Conservation (phyloP, 2,888 invertebrate genomes). For the Drosophila testacea region DNA sequence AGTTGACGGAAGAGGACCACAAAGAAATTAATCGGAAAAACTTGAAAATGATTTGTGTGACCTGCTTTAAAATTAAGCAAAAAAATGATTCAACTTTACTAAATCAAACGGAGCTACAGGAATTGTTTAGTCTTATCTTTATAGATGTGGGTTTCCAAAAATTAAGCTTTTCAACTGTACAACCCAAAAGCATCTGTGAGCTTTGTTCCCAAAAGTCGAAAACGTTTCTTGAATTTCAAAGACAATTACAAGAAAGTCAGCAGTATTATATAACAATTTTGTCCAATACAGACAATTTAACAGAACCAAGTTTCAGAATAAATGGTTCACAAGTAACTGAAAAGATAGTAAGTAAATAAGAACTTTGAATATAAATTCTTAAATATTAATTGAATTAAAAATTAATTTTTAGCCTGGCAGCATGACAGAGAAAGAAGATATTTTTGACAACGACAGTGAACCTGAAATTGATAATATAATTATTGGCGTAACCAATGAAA, state of each 20-base stretch:
- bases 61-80: conserved; percentile 38
- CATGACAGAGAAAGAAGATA: background rate
- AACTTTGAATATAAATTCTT: background rate
- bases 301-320: background rate
- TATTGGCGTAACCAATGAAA: background rate
- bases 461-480: conserved; percentile 10
- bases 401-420: conserved; percentile 1
- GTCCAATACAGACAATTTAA: background rate
- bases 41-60: conserved; percentile 30
- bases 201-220: conserved; percentile 34
- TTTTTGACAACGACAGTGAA: conserved; percentile 3
- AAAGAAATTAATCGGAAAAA: conserved; percentile 3
- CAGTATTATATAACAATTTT: conserved; percentile 37
- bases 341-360: conserved; percentile 10
- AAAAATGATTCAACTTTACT: background rate
- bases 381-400: background rate
- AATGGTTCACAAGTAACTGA: background rate
- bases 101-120: conserved; percentile 3
- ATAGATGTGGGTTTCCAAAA: conserved; percentile 1
- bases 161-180: background rate
- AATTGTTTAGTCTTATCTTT: conserved; percentile 33
- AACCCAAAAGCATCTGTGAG: conserved; percentile 24
- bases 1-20: conserved; percentile 15
- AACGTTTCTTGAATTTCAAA: conserved; percentile 41
- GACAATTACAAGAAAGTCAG: conserved; percentile 22